Base-by-base conservation (phyloP, 2,797 vertebrate species). In the Halcyon badia region DNA sequence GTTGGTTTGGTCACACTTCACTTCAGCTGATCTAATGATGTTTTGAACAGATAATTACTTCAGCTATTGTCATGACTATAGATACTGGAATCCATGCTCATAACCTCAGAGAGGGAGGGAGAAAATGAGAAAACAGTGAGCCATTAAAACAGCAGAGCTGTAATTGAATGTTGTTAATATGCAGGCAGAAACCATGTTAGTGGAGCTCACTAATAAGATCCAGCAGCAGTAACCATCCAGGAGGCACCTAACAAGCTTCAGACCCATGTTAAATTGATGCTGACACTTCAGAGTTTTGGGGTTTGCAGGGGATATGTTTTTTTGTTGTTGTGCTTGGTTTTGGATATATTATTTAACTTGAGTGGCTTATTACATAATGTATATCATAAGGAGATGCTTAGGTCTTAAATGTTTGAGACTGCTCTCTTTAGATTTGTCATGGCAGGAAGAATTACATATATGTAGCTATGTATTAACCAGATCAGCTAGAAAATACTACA, bases 1-100 rank as follows among this genome's bases (percentile, higher is more conserved):
- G 62, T 39, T 85, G 31, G 35, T 87, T 87, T 70, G 61, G 35
- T 87, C 51, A 37, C 25, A 16, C 9, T 69, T 14, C 37, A 75
- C 49, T 81, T 87, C 14, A 73, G 15, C 42, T 83, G 70, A 70
- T 71, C 26, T 88, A 71, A 77, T 61, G n/a, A 58, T 83, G 39
- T 66, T 92, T 89, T 84, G 54, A 95, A 73, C 20, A 91, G 56
- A 81, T 81, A 79, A 89, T 87, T 92, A 46, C 69, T 94, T 89
- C 44, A 54, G 48, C 56, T 89, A 9, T 70, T 94, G 49, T 89
- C 49, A 33, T 58, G 39, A 81, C 9, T 76, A 13, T 46, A 68
- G 46, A 57, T 89, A 86, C 58, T 65, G 39, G 57, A 92, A 35
- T 71, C 58, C 35, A 33, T 51, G 39, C 58, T 85, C 14, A 28